These are phyloP conservation scores for Apeira syringaria DNA, from an alignment of 2,888 invertebrate species.

Conservation along the genomic window DNA sequence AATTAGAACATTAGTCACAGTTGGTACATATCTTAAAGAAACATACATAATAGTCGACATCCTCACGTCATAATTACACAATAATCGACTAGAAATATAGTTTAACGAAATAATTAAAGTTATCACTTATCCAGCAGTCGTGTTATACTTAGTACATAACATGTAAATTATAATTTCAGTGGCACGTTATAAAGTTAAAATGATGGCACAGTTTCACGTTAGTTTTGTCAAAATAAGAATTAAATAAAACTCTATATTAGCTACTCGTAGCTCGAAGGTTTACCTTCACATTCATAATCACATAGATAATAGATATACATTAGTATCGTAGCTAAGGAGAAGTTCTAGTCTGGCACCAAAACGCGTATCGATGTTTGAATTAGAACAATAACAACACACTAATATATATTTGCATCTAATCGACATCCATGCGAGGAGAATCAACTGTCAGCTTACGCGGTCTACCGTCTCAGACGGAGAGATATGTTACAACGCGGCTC, in stretches of 20 bases:
- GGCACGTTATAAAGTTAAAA: slow-evolving; percentile 80
- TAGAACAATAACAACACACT: slow-evolving; percentile 30
- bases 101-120: slow-evolving; percentile 70
- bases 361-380: slow-evolving; percentile 18
- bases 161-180: slow-evolving; percentile 71
- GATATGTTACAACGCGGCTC: slow-evolving; percentile 59
- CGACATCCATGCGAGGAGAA: slow-evolving; percentile 45
- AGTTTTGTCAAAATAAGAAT: slow-evolving; percentile 75
- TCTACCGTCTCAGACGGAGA: slow-evolving; percentile 54
- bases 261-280: slow-evolving; percentile 53
- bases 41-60: slow-evolving; percentile 62
- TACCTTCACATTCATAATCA: slow-evolving; percentile 38
- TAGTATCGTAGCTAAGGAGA: slow-evolving; percentile 35
- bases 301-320: slow-evolving; percentile 32
- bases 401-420: slow-evolving; percentile 45
- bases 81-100: slow-evolving; percentile 79
- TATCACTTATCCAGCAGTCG: slow-evolving; percentile 81
- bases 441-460: slow-evolving; percentile 34
- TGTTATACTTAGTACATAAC: slow-evolving; percentile 70
- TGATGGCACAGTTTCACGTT: slow-evolving; percentile 84
- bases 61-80: slow-evolving; percentile 56
- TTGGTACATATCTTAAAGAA: slow-evolving; percentile 50
- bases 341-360: slow-evolving; percentile 26
- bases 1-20: slow-evolving; percentile 48
- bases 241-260: slow-evolving; percentile 50